phyloP scores from a whole-genome alignment of 1,140 invertebrate species.

The Ceratina japonica region DNA sequence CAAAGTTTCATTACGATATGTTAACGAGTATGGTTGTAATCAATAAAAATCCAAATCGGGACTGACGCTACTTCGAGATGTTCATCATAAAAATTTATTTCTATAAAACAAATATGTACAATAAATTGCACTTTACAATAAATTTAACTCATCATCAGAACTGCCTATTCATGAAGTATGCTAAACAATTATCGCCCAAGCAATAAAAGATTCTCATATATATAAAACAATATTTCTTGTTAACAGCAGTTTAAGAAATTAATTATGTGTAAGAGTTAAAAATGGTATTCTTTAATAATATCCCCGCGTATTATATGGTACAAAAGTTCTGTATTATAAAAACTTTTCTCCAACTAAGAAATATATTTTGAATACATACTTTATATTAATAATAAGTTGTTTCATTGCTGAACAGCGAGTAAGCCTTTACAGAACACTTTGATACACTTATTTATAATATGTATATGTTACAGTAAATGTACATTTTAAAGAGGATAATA shows the following conservation, averaged over 20 bases:
- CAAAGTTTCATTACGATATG: too few relatives aligned
- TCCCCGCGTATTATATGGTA: not conserved
- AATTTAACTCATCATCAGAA: not conserved
- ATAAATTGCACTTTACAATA: not conserved
- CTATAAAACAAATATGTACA: slow-evolving; percentile 26
- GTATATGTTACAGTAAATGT: not conserved
- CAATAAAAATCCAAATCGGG: too few relatives aligned
- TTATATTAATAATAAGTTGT: not conserved
- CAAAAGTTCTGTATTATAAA: not conserved
- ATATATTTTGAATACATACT: not conserved
- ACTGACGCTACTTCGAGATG: too few relatives aligned
- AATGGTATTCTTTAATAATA: not conserved
- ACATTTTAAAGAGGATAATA: not conserved
- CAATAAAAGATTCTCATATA: slow-evolving; percentile 6
- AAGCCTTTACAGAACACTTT: not conserved
- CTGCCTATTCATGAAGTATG: not conserved
- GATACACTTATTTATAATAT: not conserved
- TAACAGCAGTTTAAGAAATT: not conserved
- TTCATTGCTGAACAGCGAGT: not conserved
- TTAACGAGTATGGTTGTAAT: too few relatives aligned
- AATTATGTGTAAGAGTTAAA: not conserved
- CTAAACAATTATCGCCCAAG: not conserved
- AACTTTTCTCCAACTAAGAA: not conserved
- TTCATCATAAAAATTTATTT: slow-evolving; percentile 34
- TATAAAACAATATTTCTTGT: slow-evolving; percentile 16